Conservation (phyloP, 2,797 vertebrate species). For the Fratercula arctica region DNA sequence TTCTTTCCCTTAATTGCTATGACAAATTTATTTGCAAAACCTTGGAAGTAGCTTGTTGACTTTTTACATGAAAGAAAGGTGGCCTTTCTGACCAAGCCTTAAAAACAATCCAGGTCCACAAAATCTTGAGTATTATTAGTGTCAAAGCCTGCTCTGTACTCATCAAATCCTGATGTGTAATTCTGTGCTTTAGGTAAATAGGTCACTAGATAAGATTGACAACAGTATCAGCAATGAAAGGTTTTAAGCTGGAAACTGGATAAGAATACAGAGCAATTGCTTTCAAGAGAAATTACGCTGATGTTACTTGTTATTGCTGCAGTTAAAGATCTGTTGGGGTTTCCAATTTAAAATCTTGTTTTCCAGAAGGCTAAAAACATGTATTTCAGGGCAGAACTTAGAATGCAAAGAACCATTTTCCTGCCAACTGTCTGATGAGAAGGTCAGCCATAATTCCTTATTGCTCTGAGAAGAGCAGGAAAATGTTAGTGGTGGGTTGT, state of each 20-base stretch:
- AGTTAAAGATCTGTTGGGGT: not conserved
- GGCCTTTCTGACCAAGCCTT: not conserved
- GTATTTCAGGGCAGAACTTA: not conserved
- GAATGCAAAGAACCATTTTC: not conserved
- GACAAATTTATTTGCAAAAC: conserved; percentile 42
- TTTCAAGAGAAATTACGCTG: conserved; percentile 36
- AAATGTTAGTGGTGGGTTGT: not conserved
- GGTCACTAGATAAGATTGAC: conserved; percentile 61
- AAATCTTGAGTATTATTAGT: not conserved
- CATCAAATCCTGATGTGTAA: conserved; percentile 27
- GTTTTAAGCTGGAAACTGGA: conserved; percentile 34
- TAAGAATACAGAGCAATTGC: conserved; percentile 14
- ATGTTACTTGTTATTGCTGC: not conserved
- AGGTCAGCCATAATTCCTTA: not conserved
- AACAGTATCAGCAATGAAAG: conserved; percentile 15
- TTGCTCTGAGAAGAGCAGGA: not conserved
- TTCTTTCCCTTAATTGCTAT: conserved; percentile 41
- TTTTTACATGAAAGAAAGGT: not conserved
- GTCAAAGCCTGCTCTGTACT: not conserved
- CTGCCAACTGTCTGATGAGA: not conserved
- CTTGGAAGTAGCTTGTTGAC: not conserved
- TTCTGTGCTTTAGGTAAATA: conserved; percentile 50
- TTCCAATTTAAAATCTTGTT: conserved; percentile 17
- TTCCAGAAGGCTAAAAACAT: conserved; percentile 9
- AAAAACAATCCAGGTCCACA: not conserved